Base-by-base conservation (phyloP, 1,140 invertebrate genomes). In the Nephotettix cincticeps region DNA sequence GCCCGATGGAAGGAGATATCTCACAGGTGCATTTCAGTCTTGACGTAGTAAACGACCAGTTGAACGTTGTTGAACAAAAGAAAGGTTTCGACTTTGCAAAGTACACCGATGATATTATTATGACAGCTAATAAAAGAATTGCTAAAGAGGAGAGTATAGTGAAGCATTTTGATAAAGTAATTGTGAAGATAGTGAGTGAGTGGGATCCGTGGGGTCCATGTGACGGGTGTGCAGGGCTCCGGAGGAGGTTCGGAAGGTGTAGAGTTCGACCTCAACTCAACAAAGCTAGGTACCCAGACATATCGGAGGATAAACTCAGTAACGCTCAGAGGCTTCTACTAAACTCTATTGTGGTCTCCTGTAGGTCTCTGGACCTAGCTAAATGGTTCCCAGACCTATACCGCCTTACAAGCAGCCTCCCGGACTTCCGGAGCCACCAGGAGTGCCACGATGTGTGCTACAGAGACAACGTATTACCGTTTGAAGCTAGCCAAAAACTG, bases 151-250 rank as follows among this genome's bases (percentile, higher is more conserved):
- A 6, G 11, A 61, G 25, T 51, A 9, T 23, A n/a, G 17, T n/a
- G 21, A 23, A 61, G 21, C 4, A 21, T 4, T n/a, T 61, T 3
- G 56, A 61, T 6, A 61, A 27, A 14, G 56, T 61, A 61, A 27
- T 21, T 21, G 14, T 36, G 13, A 68, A 30, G 54, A 56, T 3
- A 25, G 27, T 1, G 13, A 19, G 19, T 28, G 66, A 54, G 54
- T 68, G 71, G 71, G 58, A 29, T 6, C 67, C 66, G 1, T 72
- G 71, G 71, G n/a, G 47, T 6, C 54, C 66, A 9, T 72, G 71
- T 19, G 66, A 72, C 21, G 71, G 71, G 1, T 72, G 71, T 30
- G 29, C 32, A 13, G 54, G 71, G 13, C 36, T 45, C 11, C 61
- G 71, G 11, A 43, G 45, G 17, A 54, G 66, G 23, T 61, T 36